Conservation (phyloP, 1,140 invertebrate genomes). For the Trialeurodes vaporariorum region DNA sequence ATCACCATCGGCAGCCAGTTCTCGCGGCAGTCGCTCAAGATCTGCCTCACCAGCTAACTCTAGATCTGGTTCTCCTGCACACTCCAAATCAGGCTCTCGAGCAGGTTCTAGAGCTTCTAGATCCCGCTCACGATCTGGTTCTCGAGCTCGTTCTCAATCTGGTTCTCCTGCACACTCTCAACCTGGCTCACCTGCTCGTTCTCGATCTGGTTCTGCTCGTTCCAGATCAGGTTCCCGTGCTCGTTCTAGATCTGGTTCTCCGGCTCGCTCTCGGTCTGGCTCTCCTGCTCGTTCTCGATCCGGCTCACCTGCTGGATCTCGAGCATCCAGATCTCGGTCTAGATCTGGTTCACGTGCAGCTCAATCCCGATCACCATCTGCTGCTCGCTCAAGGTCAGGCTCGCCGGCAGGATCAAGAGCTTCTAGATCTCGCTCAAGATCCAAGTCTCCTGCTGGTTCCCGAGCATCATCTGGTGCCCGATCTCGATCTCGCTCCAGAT, state of each 20-base stretch:
- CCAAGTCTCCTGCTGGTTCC: constrained; percentile 11
- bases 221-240: constrained; percentile 12
- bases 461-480: constrained; percentile 20
- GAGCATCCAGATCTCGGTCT: constrained; percentile 14
- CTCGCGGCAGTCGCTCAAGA: not conserved
- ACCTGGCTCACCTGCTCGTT: constrained; percentile 14
- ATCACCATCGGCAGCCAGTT: constrained; percentile 14
- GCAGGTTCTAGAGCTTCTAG: not conserved
- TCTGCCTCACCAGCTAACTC: not conserved
- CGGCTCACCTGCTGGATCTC: not conserved
- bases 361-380: constrained; percentile 17
- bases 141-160: not conserved
- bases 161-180: constrained; percentile 6
- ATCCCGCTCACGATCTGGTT: constrained; percentile 14
- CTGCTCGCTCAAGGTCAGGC: constrained; percentile 12
- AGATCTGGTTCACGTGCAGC: constrained; percentile 5
- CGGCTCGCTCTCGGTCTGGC: constrained; percentile 7
- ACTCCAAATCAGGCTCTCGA: constrained; percentile 16
- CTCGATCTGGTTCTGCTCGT: constrained; percentile 9
- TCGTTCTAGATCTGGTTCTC: constrained; percentile 11
- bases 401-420: constrained; percentile 16
- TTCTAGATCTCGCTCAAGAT: constrained; percentile 19
- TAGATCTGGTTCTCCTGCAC: not conserved
- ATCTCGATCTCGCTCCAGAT: constrained; percentile 17
- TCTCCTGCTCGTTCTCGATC: not conserved